Evolutionary conservation across 1,140 invertebrate species (phyloP), one percentile per base, ranked within the genome.

Genomic region (Dreissena rostriformis): DNA sequence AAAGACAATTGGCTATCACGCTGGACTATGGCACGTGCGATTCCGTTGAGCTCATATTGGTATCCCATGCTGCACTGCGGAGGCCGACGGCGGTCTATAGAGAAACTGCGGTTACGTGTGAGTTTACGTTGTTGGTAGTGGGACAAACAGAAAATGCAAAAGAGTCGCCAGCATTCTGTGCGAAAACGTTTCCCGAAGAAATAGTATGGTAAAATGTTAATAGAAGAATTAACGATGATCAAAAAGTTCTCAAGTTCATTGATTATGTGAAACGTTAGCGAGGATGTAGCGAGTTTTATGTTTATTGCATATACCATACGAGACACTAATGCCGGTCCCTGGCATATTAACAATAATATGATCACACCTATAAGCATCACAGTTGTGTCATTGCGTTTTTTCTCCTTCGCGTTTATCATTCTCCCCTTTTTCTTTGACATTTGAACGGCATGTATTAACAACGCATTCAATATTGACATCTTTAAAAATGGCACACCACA

Each of bases 181-280:
- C 93, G 89, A 80, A 94, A 94, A 70, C 90, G 88, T 74, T 89
- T 87, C 53, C 93, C 92, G 75, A 94, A 93, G 74, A 93, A 92
- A 81, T 94, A 94, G 87, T 94, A 94, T 75, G 92, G 93, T 17
- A 94, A 90, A 73, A 94, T 92, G 85, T 94, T 94, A 70, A 93
- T 91, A 49, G 93, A 91, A 53, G 92, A 93, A 85, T 94, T 94
- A 15, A 93, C 78, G n/a, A 91, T 90, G 57, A 94, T 91, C 7
- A 94, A 84, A 75, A 94, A 92, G 84, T 92, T 93, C 61, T 87
- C 89, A 22, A 92, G 87, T 85, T 94, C 93, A 79, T 91, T 92
- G 8, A 93, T 89, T 14, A 86, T 90, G 77, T 89, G 87, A 63
- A 87, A 89, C 6, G 82, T 66, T 29, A 74, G 67, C 0, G 77